Conservation (phyloP, 2,113 vertebrate genomes). For the Eira barbara region DNA sequence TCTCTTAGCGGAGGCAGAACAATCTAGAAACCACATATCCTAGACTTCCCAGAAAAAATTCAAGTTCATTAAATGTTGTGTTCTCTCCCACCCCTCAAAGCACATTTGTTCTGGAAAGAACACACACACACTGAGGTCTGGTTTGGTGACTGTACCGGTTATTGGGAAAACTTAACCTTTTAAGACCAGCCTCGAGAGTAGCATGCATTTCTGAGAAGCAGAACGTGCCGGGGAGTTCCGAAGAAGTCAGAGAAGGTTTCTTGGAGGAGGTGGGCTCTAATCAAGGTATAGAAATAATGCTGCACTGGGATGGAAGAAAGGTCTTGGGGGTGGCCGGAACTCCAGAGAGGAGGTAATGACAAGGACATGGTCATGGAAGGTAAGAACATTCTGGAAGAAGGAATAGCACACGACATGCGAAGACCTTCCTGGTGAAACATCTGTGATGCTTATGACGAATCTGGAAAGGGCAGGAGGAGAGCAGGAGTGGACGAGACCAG, state of each 20-base stretch:
- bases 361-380: not conserved
- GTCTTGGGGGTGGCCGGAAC: not conserved
- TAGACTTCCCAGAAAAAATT: not conserved
- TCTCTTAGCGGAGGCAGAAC: not conserved
- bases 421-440: not conserved
- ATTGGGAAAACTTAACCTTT: not conserved
- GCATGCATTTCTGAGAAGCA: not conserved
- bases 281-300: not conserved
- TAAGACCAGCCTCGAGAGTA: not conserved
- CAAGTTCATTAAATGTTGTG: not conserved
- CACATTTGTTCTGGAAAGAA: not conserved
- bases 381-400: not conserved
- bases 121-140: not conserved
- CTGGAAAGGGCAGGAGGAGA: not conserved
- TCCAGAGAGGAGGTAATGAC: not conserved
- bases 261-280: not conserved
- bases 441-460: rapidly evolving
- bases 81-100: not conserved
- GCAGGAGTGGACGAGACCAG: not conserved
- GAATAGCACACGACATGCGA: not conserved
- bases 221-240: not conserved
- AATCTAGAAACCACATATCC: not conserved
- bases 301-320: not conserved
- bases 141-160: not conserved
- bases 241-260: not conserved